A percentile compares a stretch with the other conserved stretches of the same genome.
Conservation (phyloP, 2,888 invertebrate genomes). For the Ypsolopha scabrella region DNA sequence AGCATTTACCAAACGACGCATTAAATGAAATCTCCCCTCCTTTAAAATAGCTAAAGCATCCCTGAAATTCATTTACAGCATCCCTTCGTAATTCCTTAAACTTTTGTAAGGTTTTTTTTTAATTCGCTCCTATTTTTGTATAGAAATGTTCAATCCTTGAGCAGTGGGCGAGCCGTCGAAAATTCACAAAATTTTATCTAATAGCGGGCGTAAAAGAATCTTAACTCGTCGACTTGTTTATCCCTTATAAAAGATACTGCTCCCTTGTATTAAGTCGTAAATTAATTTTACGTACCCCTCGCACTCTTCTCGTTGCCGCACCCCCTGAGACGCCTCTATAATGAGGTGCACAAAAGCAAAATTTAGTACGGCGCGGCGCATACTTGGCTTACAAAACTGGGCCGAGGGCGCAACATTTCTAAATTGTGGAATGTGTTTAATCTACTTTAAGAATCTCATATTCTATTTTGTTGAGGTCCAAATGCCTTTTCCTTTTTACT, state of each 20-base stretch:
- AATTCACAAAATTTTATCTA: slow-evolving; percentile 34
- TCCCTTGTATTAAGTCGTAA: slow-evolving; percentile 46
- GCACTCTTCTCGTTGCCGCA: background rate
- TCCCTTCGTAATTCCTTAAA: slow-evolving; percentile 1
- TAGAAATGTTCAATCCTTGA: background rate
- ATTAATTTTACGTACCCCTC: slow-evolving; percentile 38
- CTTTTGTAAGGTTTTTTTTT: slow-evolving; percentile 3
- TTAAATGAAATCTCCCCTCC: background rate
- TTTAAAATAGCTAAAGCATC: background rate
- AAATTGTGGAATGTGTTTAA: slow-evolving; percentile 1
- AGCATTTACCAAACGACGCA: background rate
- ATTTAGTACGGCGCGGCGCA: slow-evolving; percentile 23
- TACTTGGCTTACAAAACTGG: slow-evolving; percentile 10
- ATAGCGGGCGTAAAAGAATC: slow-evolving; percentile 28
- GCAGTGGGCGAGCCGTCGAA: slow-evolving; percentile 18
- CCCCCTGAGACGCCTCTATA: slow-evolving; percentile 18
- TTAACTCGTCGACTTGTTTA: slow-evolving; percentile 29
- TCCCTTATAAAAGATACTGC: slow-evolving; percentile 27
- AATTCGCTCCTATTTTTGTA: slow-evolving; percentile 1
- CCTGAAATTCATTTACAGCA: background rate
- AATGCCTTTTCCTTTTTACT: background rate
- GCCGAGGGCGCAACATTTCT: background rate
- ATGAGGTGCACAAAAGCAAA: slow-evolving; percentile 32
- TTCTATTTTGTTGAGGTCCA: background rate
- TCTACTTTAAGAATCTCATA: background rate